Evolutionary conservation across 2,888 invertebrate species (phyloP).

Genomic region (Sesamia inferens): DNA sequence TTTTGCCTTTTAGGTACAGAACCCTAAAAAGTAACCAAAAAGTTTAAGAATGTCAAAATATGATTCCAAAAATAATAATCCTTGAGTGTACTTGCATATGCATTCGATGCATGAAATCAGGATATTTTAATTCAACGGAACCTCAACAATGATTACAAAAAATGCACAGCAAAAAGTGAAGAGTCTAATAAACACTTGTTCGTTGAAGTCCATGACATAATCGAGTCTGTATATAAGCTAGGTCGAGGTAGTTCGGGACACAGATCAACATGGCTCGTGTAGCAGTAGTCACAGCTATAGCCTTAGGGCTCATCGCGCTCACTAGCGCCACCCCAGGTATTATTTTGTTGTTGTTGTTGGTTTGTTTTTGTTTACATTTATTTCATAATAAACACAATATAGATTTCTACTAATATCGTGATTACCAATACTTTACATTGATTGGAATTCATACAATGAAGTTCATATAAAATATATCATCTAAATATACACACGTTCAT

Average conservation of each 20-base stretch:
- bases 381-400: neutral
- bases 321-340: constrained; percentile 81
- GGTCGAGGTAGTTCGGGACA: constrained; percentile 66
- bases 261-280: constrained; percentile 78
- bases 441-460: neutral
- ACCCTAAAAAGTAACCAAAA: too few relatives aligned
- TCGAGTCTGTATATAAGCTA: constrained; percentile 76
- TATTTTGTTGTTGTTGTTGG: constrained; percentile 23
- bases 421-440: too few relatives aligned
- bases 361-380: neutral
- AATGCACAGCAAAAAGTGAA: constrained; percentile 74
- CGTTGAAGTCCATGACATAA: constrained; percentile 74
- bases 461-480: neutral
- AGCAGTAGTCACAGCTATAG: constrained; percentile 73
- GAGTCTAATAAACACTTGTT: constrained; percentile 59
- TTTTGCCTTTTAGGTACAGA: too few relatives aligned
- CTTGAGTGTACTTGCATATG: too few relatives aligned
- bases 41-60: too few relatives aligned
- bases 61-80: too few relatives aligned
- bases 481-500: neutral
- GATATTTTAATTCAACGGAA: constrained; percentile 55
- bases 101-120: constrained; percentile 14
- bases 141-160: constrained; percentile 66
- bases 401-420: neutral
- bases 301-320: constrained; percentile 79